Base-by-base conservation (phyloP, 2,113 vertebrate genomes). In the Rhagologus leucostigma region DNA sequence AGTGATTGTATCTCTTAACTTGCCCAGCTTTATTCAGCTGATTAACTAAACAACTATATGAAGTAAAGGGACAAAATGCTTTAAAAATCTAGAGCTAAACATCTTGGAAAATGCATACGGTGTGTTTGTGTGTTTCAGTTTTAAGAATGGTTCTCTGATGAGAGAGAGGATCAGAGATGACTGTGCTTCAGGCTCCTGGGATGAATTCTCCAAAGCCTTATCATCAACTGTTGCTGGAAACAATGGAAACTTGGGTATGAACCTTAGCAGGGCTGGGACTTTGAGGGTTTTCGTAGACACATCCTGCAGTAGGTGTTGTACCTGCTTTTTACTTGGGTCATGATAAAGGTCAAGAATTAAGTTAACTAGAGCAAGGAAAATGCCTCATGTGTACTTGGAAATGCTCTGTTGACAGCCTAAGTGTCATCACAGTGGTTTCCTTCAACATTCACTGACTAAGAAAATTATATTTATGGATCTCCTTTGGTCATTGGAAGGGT, bases 91-190 rank as follows among this genome's bases (percentile, higher is more conserved):
- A 41, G 17, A 69, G 30, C 20, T 35, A 60, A 52, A 68, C 3
- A 0, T 52, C 91, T 87, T 90, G 29, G 32, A 81, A 84, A 86
- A 90, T 49, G 7, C 13, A 7, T 46, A 3, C 44, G 59, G 14
- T 85, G 11, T 91, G 55, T 82, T 86, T 91, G 56, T 92, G 33
- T 92, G 76, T 97, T 97, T 83, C 97, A 99, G 99, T 97, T 99
- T 99, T 96, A 99, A 99, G 97, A 99, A 99, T 1, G 99, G 99
- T 9, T 99, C 99, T 82, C 97, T 99, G 87, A 99, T 98, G 65
- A 98, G 99, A 97, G 99, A 99, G 95, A 98, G 95, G 73, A 96
- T 99, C 97, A 98, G 99, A 24, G 97, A 99, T 73, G 93, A 98
- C 53, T 98, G 98, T 49, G 97, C 98, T n/a, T 98, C 97, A 82